phyloP scores from a whole-genome alignment of 2,888 invertebrate species.

The Aethes cnicana region DNA sequence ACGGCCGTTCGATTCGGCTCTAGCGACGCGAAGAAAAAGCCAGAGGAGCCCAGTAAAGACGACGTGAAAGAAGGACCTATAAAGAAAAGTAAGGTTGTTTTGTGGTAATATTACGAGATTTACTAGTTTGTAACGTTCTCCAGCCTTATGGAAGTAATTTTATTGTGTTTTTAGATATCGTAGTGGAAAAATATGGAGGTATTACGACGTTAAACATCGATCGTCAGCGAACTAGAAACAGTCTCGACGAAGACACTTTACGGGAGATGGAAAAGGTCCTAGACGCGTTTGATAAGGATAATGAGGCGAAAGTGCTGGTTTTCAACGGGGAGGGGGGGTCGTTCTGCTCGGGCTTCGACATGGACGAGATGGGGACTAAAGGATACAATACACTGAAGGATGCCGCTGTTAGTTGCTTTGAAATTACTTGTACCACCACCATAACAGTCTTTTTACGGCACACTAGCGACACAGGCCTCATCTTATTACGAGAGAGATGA shows the following conservation, averaged over 20 bases:
- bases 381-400: constrained; percentile 65
- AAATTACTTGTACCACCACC: background rate
- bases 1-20: constrained; percentile 50
- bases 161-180: constrained; percentile 56
- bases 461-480: too few species aligned
- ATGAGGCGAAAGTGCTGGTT: constrained; percentile 86
- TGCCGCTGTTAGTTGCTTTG: constrained; percentile 59
- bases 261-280: constrained; percentile 87
- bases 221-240: constrained; percentile 91
- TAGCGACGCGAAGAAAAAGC: constrained; percentile 49
- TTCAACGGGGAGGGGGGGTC: constrained; percentile 95
- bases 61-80: constrained; percentile 54
- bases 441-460: too few species aligned
- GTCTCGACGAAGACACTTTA: constrained; percentile 88
- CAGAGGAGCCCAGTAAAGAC: constrained; percentile 48
- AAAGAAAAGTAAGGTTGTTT: constrained; percentile 65
- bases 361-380: constrained; percentile 86
- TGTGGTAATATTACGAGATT: background rate
- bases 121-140: background rate
- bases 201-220: constrained; percentile 94
- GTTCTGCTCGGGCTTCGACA: constrained; percentile 96
- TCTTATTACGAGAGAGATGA: too few species aligned
- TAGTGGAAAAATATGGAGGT: constrained; percentile 84
- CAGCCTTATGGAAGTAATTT: background rate
- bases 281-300: constrained; percentile 89